Percentiles rank a stretch among this genome's conserved stretches.
Conservation (phyloP, 2,888 invertebrate species). For the Andrena bicolor region DNA sequence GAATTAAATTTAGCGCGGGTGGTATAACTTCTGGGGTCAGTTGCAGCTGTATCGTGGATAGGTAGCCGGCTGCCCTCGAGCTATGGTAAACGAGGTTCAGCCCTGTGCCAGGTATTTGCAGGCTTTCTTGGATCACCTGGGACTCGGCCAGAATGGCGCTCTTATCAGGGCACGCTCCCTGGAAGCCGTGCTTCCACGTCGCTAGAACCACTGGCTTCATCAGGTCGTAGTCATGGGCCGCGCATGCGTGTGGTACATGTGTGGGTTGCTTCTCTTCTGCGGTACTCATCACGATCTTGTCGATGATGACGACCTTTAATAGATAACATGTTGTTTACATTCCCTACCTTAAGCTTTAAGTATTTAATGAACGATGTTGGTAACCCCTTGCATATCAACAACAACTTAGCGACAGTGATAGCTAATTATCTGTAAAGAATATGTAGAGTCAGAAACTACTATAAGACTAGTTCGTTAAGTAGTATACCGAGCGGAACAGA, state of each 20-base stretch:
- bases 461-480: no score
- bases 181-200: slow-evolving; percentile 98
- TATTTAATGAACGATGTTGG: background rate
- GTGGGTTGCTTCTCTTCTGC: slow-evolving; percentile 91
- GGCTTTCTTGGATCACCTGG: slow-evolving; percentile 97
- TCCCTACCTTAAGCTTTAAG: background rate
- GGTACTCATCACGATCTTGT: slow-evolving; percentile 93
- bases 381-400: background rate
- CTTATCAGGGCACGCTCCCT: slow-evolving; percentile 97
- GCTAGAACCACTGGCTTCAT: slow-evolving; percentile 97
- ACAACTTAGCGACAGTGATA: background rate
- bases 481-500: no score
- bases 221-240: slow-evolving; percentile 95
- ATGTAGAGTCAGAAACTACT: no score
- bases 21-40: slow-evolving; percentile 95
- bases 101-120: slow-evolving; percentile 97
- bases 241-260: slow-evolving; percentile 91
- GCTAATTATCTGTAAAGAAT: no score
- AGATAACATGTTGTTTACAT: background rate
- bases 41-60: slow-evolving; percentile 96
- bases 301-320: slow-evolving; percentile 93
- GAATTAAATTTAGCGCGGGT: slow-evolving; percentile 93
- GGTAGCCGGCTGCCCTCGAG: slow-evolving; percentile 96
- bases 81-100: slow-evolving; percentile 98
- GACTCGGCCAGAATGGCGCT: slow-evolving; percentile 96